Evolutionary conservation across 2,888 invertebrate genomes (phyloP).

Genomic region (Caenorhabditis sp.): DNA sequence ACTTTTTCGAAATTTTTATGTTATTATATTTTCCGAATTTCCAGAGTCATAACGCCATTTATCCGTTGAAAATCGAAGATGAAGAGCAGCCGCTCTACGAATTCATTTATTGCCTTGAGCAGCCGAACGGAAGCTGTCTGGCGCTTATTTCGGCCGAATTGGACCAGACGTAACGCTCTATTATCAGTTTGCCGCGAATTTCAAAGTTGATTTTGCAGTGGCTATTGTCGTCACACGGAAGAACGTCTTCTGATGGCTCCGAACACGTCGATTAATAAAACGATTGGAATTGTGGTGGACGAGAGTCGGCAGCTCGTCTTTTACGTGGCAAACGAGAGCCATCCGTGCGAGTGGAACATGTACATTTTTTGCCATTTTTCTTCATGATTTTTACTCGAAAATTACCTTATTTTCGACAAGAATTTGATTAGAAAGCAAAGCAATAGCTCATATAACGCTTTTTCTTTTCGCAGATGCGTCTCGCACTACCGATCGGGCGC

Average conservation of each 20-base stretch:
- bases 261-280: conserved; percentile 67
- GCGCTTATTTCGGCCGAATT: conserved; percentile 23
- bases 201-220: conserved; percentile 15
- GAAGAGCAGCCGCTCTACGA: conserved; percentile 40
- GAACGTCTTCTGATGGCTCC: conserved; percentile 23
- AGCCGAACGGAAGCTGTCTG: conserved; percentile 21
- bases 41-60: conserved; percentile 59
- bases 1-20: background rate
- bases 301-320: conserved; percentile 66
- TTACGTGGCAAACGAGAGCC: conserved; percentile 69
- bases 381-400: too few species aligned
- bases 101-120: conserved; percentile 48
- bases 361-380: too few species aligned
- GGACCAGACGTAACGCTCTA: conserved; percentile 25
- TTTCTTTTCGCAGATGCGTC: conserved; percentile 59
- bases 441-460: too few species aligned
- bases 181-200: too few species aligned
- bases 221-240: conserved; percentile 20
- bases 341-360: conserved; percentile 69
- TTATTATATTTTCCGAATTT: background rate
- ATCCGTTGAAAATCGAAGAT: conserved; percentile 47
- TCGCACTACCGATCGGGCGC: conserved; percentile 26
- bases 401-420: too few species aligned
- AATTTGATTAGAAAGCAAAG: too few species aligned
- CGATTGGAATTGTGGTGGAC: conserved; percentile 69